Percentiles rank a stretch among this genome's conserved stretches.
Evolutionary conservation across 2,113 vertebrate species (phyloP).

Genomic region (Pseudolaguvia tuberculata): DNA sequence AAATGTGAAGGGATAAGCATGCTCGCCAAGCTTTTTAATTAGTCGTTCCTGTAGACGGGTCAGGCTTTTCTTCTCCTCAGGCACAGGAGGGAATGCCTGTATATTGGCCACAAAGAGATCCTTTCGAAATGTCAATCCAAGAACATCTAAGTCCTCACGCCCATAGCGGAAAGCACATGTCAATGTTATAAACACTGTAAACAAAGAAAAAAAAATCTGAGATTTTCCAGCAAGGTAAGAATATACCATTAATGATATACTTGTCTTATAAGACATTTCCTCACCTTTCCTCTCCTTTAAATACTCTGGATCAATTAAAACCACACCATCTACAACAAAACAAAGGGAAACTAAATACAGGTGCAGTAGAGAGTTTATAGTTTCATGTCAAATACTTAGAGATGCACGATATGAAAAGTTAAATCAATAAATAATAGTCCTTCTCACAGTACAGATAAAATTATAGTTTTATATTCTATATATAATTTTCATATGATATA

Average conservation of each 20-base stretch:
- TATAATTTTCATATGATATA: too few relatives aligned
- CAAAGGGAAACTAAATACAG: not conserved
- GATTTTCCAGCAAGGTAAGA: too few relatives aligned
- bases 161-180: conserved; percentile 96
- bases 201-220: not conserved
- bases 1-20: conserved; percentile 91
- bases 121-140: conserved; percentile 91
- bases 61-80: conserved; percentile 78
- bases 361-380: not conserved
- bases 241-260: not conserved
- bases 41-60: conserved; percentile 90
- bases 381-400: not conserved
- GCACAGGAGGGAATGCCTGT: conserved; percentile 82
- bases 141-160: conserved; percentile 90
- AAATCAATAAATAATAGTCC: too few relatives aligned
- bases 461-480: too few relatives aligned
- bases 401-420: too few relatives aligned
- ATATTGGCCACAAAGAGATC: conserved; percentile 88
- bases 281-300: conserved; percentile 94
- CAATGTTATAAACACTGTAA: conserved; percentile 85
- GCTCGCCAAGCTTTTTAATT: conserved; percentile 91
- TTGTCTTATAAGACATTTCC: not conserved
- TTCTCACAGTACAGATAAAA: too few relatives aligned
- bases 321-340: conserved; percentile 80
- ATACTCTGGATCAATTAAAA: conserved; percentile 93